These are phyloP conservation scores for Leptopilina boulardi DNA, from an alignment of 1,140 invertebrate genomes.

Conservation along the genomic window DNA sequence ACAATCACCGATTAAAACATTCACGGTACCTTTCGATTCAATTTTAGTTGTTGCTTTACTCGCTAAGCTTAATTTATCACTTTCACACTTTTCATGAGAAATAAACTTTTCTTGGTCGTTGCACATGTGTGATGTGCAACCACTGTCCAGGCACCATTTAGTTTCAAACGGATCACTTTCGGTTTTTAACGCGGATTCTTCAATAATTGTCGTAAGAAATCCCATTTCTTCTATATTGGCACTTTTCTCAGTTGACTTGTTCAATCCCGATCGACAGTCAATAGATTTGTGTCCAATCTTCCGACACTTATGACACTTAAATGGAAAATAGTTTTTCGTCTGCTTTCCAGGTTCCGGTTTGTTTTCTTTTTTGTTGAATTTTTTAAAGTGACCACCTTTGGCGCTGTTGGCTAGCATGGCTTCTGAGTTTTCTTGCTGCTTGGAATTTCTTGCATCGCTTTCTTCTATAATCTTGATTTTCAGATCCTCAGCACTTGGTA, in stretches of 20 bases:
- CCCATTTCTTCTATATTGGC: not conserved
- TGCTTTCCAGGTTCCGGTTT: not conserved
- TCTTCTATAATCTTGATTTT: no score
- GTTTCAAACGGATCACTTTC: not conserved
- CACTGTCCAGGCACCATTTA: constrained; percentile 10
- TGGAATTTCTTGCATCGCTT: no score
- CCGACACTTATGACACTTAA: not conserved
- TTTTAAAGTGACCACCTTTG: not conserved
- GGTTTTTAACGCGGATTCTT: not conserved
- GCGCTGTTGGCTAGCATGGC: not conserved
- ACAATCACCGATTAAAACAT: not conserved
- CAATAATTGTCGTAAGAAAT: not conserved
- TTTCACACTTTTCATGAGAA: not conserved
- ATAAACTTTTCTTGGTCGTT: not conserved
- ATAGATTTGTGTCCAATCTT: not conserved
- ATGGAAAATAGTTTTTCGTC: not conserved
- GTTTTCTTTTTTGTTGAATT: not conserved
- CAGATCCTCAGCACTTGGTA: no score
- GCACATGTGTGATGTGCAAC: constrained; percentile 26
- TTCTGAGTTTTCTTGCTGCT: not conserved
- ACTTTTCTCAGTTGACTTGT: not conserved
- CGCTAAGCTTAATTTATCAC: not conserved
- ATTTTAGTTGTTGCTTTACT: constrained; percentile 4
- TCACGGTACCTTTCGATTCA: constrained; percentile 12
- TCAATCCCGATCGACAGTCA: not conserved